Evolutionary conservation across 2,888 invertebrate genomes (phyloP), one percentile per base, ranked within the genome.

Genomic region (Tortricodes alternella): DNA sequence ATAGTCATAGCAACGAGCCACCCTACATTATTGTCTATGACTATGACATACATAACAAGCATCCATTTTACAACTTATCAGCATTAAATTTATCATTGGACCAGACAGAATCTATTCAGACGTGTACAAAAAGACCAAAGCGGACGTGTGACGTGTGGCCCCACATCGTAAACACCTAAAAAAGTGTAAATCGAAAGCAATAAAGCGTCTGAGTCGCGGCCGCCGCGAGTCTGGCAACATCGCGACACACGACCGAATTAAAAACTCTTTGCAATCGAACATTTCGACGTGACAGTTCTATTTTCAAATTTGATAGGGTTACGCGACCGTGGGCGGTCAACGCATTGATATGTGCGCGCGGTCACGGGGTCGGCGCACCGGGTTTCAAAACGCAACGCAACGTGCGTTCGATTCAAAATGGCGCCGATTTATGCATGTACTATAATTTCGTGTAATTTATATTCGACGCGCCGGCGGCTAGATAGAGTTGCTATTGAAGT

Each of bases 301-400:
- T 74, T 71, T 78, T 74, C 73, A 74, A 76, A 81, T 64, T 76
- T 73, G 74, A 78, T 66, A 71, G 83, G 76, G 67, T 78, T 67
- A 70, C 71, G 70, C 78, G 84, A 73, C 85, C 84, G 86, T 85
- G 86, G 88, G 85, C 86, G 89, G 88, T 81, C 85, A 83, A 69
- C 78, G 79, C 82, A 85, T 85, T 85, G 83, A 81, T 85, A 86
- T 86, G 87, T 80, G 79, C 77, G 84, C 76, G 78, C 84, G 85
- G 85, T 86, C 87, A 84, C 77, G 79, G 83, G 89, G 89, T 87
- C 88, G 83, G 76, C 85, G 85, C 78, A 78, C 81, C 73, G 69
- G 62, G 71, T 68, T 75, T 71, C 74, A 69, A 75, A 78, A 76
- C 77, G 73, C 76, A 70, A 50, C 50, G 44, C 76, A 70, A 50